phyloP scores from a whole-genome alignment of 92 coral and sea anemone species.

The Phymanthus crucifer region DNA sequence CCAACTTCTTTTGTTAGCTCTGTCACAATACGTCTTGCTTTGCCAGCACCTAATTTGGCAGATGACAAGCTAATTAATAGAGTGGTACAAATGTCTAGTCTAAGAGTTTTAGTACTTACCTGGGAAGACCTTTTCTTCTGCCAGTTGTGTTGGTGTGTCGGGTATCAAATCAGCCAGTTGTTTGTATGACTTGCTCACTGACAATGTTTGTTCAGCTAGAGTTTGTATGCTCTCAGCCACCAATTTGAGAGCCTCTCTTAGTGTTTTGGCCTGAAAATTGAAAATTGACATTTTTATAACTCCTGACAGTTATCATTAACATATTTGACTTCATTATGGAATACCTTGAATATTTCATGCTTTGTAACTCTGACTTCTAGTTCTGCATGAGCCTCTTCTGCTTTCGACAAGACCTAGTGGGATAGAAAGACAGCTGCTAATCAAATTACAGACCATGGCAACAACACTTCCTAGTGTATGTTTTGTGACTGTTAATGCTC shows the following conservation, averaged over 20 bases:
- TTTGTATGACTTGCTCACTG: constrained; percentile 59
- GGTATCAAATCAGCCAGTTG: constrained; percentile 67
- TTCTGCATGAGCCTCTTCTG: constrained; percentile 77
- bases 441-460: neutral
- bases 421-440: neutral
- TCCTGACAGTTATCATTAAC: too few species aligned
- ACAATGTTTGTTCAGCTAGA: constrained; percentile 64
- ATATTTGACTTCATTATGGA: too few species aligned
- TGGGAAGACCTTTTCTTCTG: constrained; percentile 58
- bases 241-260: constrained; percentile 50
- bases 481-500: too few species aligned
- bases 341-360: constrained; percentile 87
- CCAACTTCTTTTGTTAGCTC: constrained; percentile 60
- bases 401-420: constrained; percentile 69
- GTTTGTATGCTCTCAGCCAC: constrained; percentile 70
- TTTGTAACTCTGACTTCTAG: constrained; percentile 76
- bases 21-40: constrained; percentile 61
- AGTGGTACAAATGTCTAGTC: too few species aligned
- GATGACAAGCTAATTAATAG: neutral
- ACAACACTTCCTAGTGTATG: neutral
- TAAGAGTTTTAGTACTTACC: too few species aligned
- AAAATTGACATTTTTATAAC: neutral
- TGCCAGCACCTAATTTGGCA: constrained; percentile 50
- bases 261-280: constrained; percentile 57
- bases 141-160: constrained; percentile 83